A percentile compares a stretch with the other conserved stretches of the same genome.
phyloP scores from a whole-genome alignment of 2,797 vertebrate genomes.

The Platyrinchus mystaceus region DNA sequence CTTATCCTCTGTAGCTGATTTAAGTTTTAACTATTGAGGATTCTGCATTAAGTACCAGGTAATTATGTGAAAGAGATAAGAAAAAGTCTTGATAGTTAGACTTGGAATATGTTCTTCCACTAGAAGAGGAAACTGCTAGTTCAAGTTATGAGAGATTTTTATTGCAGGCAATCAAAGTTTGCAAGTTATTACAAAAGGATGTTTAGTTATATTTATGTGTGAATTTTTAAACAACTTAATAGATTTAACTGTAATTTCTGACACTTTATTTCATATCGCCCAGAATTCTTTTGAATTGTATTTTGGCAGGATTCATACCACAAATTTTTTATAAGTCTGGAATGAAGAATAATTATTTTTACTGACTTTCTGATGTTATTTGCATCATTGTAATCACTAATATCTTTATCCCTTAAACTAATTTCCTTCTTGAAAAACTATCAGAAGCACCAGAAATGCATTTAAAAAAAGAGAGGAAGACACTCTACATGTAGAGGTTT shows the following conservation, averaged over 20 bases:
- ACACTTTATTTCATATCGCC: neutral
- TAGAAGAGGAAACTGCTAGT: neutral
- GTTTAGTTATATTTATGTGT: neutral
- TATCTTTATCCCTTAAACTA: neutral
- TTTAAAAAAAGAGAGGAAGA: fast-evolving
- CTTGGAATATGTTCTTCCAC: neutral
- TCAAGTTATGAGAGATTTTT: neutral
- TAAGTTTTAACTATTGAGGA: neutral
- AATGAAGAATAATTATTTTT: neutral
- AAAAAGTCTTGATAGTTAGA: neutral
- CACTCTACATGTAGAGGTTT: neutral
- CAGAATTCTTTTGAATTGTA: neutral
- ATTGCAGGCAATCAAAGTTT: neutral
- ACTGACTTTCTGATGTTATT: neutral
- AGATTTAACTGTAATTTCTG: neutral
- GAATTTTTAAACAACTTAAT: neutral
- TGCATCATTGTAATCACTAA: neutral
- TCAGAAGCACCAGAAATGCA: neutral
- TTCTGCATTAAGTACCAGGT: neutral
- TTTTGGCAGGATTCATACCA: neutral
- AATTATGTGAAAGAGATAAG: neutral
- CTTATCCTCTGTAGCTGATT: neutral
- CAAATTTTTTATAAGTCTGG: neutral
- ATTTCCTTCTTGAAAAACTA: neutral
- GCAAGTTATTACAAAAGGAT: neutral